A percentile compares a stretch with the other conserved stretches of the same genome.
These are phyloP conservation scores for Drosophila mimica DNA, from an alignment of 2,888 invertebrate species.

Conservation along the genomic window DNA sequence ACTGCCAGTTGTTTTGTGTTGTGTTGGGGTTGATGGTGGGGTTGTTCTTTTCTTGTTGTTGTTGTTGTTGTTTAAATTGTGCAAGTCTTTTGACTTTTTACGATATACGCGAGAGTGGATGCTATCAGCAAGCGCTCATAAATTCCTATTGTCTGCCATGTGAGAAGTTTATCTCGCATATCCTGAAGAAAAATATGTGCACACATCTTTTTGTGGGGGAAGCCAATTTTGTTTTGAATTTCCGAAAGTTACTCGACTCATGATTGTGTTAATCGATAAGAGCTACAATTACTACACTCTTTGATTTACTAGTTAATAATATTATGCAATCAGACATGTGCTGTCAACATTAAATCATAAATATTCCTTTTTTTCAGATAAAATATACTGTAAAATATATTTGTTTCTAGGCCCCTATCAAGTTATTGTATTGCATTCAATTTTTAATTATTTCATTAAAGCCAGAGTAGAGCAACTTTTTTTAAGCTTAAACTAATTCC, in stretches of 20 bases:
- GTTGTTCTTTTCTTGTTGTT: slow-evolving; percentile 28
- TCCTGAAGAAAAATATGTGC: slow-evolving; percentile 3
- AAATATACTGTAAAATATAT: too few species aligned
- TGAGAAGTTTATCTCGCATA: slow-evolving; percentile 28
- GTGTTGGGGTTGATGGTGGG: slow-evolving; percentile 7
- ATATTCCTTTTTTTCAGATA: not conserved
- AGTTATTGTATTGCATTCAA: not conserved
- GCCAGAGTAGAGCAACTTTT: not conserved
- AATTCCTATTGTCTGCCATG: slow-evolving; percentile 47
- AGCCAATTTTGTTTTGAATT: slow-evolving; percentile 2
- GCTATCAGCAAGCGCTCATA: slow-evolving; percentile 46
- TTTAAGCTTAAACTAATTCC: not conserved
- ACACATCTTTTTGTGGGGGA: slow-evolving; percentile 1
- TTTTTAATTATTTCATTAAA: not conserved
- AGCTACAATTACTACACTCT: not conserved
- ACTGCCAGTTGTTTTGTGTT: not conserved
- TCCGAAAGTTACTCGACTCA: slow-evolving; percentile 1
- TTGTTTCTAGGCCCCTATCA: not conserved
- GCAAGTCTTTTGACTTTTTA: slow-evolving; percentile 56
- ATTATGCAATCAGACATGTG: not conserved
- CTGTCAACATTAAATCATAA: not conserved
- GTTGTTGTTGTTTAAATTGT: slow-evolving; percentile 64
- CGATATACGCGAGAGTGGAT: slow-evolving; percentile 36
- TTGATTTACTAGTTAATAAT: not conserved
- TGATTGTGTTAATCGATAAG: not conserved